phyloP scores from a whole-genome alignment of 1,140 invertebrate species.

The Drosophila miranda region DNA sequence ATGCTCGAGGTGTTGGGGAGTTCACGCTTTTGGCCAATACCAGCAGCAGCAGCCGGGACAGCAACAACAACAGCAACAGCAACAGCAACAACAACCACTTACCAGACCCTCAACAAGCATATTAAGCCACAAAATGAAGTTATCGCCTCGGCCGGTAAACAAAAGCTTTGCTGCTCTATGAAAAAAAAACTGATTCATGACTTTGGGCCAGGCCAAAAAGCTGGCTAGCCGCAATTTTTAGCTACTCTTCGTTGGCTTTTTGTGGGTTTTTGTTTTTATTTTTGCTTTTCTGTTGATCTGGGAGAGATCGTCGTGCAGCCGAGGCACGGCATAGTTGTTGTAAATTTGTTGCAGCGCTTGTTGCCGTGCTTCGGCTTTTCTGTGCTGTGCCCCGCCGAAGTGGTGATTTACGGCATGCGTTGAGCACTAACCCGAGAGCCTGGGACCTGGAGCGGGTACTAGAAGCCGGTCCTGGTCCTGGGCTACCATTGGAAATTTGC shows the following conservation, averaged over 20 bases:
- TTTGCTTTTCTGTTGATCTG: constrained; percentile 12
- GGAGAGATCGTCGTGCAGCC: constrained; percentile 64
- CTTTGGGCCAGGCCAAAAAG: constrained; percentile 38
- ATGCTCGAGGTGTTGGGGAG: constrained; percentile 76
- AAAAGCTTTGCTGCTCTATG: constrained; percentile 63
- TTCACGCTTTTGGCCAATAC: constrained; percentile 66
- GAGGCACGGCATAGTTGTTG: constrained; percentile 78
- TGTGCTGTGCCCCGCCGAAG: constrained; percentile 21
- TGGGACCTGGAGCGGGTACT: constrained; percentile 26
- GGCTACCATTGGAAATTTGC: constrained; percentile 75
- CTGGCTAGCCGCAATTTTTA: constrained; percentile 37
- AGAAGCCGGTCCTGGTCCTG: constrained; percentile 22
- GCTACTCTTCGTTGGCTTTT: constrained; percentile 28
- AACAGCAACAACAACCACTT: constrained; percentile 61
- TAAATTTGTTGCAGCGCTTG: constrained; percentile 74
- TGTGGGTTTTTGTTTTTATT: constrained; percentile 9
- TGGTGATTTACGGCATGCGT: constrained; percentile 81
- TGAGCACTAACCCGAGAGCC: constrained; percentile 24
- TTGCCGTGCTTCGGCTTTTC: constrained; percentile 45
- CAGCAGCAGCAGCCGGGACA: constrained; percentile 3
- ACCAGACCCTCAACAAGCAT: constrained; percentile 76
- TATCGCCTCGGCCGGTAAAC: constrained; percentile 62
- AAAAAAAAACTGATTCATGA: constrained; percentile 77
- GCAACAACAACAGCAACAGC: constrained; percentile 28
- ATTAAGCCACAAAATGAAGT: constrained; percentile 79